Evolutionary conservation across 2,797 vertebrate species (phyloP).

Genomic region (Xerus rutilus): DNA sequence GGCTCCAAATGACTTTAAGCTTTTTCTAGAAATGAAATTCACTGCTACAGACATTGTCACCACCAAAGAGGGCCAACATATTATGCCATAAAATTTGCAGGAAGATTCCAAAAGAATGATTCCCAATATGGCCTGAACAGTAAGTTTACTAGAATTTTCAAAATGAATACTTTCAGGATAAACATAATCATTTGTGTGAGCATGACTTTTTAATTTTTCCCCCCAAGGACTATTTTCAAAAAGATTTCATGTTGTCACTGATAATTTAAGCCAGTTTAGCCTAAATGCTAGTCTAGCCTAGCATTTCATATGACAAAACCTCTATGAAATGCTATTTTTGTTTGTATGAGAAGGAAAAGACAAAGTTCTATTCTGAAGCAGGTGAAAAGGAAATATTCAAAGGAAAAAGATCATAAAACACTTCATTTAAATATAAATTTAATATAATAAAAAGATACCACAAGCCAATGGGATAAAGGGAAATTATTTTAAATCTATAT

Average conservation of each 20-base stretch:
- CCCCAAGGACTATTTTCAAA: neutral
- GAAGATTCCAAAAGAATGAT: neutral
- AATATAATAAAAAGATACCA: constrained; percentile 22
- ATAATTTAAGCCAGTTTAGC: constrained; percentile 3
- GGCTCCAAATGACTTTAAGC: constrained; percentile 20
- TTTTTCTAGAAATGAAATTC: constrained; percentile 60
- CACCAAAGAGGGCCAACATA: constrained; percentile 35
- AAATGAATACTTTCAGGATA: neutral
- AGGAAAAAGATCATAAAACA: neutral
- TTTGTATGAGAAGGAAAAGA: constrained; percentile 20
- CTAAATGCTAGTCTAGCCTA: neutral
- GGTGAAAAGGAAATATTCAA: neutral
- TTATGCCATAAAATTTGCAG: neutral
- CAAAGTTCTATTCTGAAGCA: neutral
- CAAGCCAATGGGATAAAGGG: neutral
- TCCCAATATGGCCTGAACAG: neutral
- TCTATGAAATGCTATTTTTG: constrained; percentile 25
- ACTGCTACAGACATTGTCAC: neutral
- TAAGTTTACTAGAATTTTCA: neutral
- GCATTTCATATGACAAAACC: neutral
- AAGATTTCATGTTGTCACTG: neutral
- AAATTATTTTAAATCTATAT: constrained; percentile 40
- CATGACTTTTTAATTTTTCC: neutral
- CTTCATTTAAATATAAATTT: neutral
- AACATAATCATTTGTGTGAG: neutral